Base-by-base conservation (phyloP, 2,113 vertebrate species). In the Acinonyx jubatus region DNA sequence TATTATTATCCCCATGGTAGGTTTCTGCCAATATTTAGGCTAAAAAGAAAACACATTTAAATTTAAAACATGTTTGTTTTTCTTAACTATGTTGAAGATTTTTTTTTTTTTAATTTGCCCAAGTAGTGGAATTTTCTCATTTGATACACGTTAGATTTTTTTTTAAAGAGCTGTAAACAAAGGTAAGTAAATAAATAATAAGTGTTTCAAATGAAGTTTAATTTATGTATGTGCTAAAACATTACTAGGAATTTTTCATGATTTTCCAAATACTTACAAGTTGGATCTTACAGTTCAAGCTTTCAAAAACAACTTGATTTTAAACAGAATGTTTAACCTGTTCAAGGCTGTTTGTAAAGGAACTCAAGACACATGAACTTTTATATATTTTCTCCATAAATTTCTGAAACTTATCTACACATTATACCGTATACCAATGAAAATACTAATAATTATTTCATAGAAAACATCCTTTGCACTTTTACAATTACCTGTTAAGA, bases 401-500 rank as follows among this genome's bases (percentile, higher is more conserved):
- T 27, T 68, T 78, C 89, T 96, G 68, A 92, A 15, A 68, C 13
- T 76, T 68, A 79, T 41, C 14, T 85, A 79, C 3, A 94, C 2
- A 41, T 95, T 79, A 84, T 25, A 68, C 25, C 73, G 4, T 63
- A 50, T 36, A 80, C n/a, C 92, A 92, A 13, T 71, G 27, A 96
- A 80, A 92, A 66, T 14, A 83, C 15, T 68, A 95, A 82, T 33
- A 18, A 38, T 33, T 11, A 89, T 86, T 91, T 88, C 33, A 91
- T 79, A 57, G 55, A 45, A 94, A 94, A 91, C 33, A 74, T 29
- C 13, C 16, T 95, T 97, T 96, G 95, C 78, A 68, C 87, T 68
- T 69, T 79, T 25, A 90, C 1, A 18, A 68, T 94, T 98, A 99
- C 99, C 99, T 99, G 91, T 98, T 95, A 33, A 99, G 98, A 96